These are phyloP conservation scores for Tiliqua scincoides DNA, from an alignment of 2,113 vertebrate genomes.

Conservation along the genomic window DNA sequence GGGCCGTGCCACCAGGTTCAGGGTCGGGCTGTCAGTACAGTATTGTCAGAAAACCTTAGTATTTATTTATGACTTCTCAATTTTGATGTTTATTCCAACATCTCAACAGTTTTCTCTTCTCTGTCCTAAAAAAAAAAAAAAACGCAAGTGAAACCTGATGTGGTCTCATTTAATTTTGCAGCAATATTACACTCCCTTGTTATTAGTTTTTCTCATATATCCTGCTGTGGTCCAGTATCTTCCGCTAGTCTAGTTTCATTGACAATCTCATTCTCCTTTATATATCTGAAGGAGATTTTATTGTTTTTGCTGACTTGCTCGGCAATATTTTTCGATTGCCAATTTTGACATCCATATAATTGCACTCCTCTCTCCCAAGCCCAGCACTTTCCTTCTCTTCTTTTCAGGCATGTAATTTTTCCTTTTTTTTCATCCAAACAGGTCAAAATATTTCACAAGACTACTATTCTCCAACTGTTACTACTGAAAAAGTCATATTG, in stretches of 20 bases:
- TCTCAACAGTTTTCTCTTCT: conserved; percentile 39
- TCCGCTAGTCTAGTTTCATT: conserved; percentile 49
- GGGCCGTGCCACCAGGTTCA: no score
- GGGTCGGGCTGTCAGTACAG: no score
- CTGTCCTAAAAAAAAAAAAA: background rate
- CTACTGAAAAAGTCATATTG: background rate
- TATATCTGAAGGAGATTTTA: conserved; percentile 46
- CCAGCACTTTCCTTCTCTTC: conserved; percentile 8
- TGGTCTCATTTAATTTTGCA: conserved; percentile 58
- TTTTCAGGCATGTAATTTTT: conserved; percentile 8
- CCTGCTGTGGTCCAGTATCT: conserved; percentile 32
- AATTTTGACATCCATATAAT: conserved; percentile 35
- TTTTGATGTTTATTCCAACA: conserved; percentile 43
- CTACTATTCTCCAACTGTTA: background rate
- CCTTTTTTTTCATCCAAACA: conserved; percentile 29
- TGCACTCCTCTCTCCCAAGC: conserved; percentile 18
- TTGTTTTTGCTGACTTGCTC: conserved; percentile 50
- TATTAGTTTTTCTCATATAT: conserved; percentile 58
- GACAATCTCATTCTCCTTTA: conserved; percentile 33
- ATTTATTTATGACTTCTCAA: conserved; percentile 4
- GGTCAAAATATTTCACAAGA: background rate
- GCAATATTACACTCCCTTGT: conserved; percentile 44
- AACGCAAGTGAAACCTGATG: conserved; percentile 47
- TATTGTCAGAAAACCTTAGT: conserved; percentile 39
- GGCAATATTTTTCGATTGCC: conserved; percentile 44